phyloP scores from a whole-genome alignment of 1,140 invertebrate genomes.

The Cydia splendana region DNA sequence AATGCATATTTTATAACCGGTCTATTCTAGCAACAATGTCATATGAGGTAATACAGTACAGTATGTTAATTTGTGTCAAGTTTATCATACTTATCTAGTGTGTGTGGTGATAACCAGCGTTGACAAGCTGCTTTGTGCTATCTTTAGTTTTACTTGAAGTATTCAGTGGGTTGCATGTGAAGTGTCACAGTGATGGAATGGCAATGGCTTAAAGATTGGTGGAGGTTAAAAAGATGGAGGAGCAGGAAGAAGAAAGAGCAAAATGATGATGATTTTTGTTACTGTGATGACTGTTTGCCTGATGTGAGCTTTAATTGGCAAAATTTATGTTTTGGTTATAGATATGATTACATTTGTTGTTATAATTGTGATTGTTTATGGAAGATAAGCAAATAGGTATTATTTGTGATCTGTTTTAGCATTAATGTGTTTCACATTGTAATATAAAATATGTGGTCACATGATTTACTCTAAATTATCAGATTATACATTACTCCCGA shows the following conservation, averaged over 20 bases:
- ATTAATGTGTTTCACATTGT: neutral
- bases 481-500: neutral
- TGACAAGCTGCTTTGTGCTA: conserved; percentile 44
- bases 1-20: conserved; percentile 45
- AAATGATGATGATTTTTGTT: conserved; percentile 84
- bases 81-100: conserved; percentile 71
- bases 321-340: conserved; percentile 30
- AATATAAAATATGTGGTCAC: neutral
- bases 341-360: conserved; percentile 25
- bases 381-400: conserved; percentile 30
- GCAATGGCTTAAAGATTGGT: conserved; percentile 89
- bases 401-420: conserved; percentile 15
- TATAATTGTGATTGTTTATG: conserved; percentile 33
- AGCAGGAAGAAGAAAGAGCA: conserved; percentile 80
- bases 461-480: neutral
- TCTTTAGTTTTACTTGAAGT: conserved; percentile 46
- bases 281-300: conserved; percentile 85
- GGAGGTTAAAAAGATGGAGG: conserved; percentile 85
- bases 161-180: conserved; percentile 58
- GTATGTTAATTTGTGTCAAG: conserved; percentile 73
- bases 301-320: conserved; percentile 75
- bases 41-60: conserved; percentile 70
- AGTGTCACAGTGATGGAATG: conserved; percentile 82
- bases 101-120: conserved; percentile 54
- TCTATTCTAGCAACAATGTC: conserved; percentile 65